Conservation (phyloP, 2,888 invertebrate species). For the Dorcus hopei region DNA sequence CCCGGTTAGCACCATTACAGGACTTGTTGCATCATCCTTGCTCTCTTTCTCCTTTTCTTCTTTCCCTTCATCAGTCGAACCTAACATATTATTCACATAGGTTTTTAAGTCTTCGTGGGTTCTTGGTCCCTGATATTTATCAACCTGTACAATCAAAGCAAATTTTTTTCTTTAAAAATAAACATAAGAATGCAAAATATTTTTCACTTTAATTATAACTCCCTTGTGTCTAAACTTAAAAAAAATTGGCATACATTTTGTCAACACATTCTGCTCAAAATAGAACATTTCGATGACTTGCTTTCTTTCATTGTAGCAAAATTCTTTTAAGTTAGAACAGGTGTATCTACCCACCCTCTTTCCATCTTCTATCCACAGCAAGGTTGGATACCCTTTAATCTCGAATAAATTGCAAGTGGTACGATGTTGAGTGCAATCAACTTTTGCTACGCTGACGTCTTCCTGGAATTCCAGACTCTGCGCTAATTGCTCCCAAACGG, state of each 20-base stretch:
- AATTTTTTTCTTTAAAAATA: not conserved
- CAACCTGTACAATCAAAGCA: constrained; percentile 54
- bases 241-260: not conserved
- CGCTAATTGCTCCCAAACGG: constrained; percentile 81
- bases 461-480: constrained; percentile 64
- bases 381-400: constrained; percentile 82
- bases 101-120: constrained; percentile 66
- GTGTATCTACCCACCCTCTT: constrained; percentile 58
- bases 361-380: constrained; percentile 86
- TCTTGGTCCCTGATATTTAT: constrained; percentile 68
- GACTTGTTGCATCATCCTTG: constrained; percentile 42
- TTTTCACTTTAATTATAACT: not conserved
- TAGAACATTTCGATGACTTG: constrained; percentile 1
- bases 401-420: constrained; percentile 75
- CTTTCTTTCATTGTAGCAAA: not conserved
- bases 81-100: constrained; percentile 69
- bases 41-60: constrained; percentile 39
- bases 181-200: not conserved
- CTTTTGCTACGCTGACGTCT: constrained; percentile 71
- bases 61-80: constrained; percentile 47
- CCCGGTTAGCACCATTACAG: constrained; percentile 63
- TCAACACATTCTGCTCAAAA: not conserved
- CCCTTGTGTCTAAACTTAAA: not conserved
- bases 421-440: constrained; percentile 80
- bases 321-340: not conserved